Percentiles rank a stretch among this genome's conserved stretches.
Conservation (phyloP, 2,797 vertebrate species). For the Lepilemur ruficaudatus region DNA sequence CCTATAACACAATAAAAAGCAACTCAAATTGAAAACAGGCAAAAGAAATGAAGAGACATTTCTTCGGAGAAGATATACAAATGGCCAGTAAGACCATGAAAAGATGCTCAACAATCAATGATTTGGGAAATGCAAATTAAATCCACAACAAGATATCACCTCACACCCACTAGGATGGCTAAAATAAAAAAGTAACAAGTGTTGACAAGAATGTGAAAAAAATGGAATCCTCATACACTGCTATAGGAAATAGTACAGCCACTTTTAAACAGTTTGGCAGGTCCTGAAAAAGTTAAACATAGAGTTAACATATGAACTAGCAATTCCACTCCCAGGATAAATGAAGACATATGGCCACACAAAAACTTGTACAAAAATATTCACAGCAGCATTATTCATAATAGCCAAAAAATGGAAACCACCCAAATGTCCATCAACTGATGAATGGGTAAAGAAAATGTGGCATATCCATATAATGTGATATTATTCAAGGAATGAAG, state of each 20-base stretch:
- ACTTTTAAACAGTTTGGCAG: neutral
- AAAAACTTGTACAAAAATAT: neutral
- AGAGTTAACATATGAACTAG: neutral
- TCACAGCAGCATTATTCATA: neutral
- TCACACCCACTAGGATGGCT: neutral
- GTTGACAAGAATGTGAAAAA: neutral
- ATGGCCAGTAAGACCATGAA: neutral
- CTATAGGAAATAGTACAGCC: neutral
- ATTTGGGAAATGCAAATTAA: neutral
- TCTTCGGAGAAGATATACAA: neutral
- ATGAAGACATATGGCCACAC: neutral
- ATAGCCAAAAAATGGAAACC: neutral
- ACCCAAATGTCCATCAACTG: neutral
- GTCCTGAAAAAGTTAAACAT: neutral
- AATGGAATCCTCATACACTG: neutral
- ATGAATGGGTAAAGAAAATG: neutral
- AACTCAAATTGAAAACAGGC: neutral
- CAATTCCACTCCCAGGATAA: neutral
- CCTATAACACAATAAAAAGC: neutral
- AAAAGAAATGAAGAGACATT: neutral
- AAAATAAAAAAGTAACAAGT: neutral
- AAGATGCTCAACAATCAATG: neutral
- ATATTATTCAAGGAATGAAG: neutral
- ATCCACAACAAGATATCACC: neutral
- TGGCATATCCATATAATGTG: neutral